A percentile compares a stretch with the other conserved stretches of the same genome.
Evolutionary conservation across 2,797 vertebrate species (phyloP).

Genomic region (Vireo griseus): DNA sequence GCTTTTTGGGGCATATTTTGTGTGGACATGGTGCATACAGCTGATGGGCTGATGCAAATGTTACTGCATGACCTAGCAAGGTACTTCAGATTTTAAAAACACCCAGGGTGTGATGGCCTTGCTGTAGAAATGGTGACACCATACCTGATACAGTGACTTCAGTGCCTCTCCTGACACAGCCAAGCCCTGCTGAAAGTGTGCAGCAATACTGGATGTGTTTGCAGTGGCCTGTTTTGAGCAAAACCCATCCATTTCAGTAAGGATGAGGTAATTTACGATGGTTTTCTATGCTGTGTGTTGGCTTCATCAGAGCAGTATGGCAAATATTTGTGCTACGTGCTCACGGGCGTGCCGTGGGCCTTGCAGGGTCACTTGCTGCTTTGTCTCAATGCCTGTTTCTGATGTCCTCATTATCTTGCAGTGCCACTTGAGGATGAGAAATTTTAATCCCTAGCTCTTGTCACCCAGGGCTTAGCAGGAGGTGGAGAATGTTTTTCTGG

Average conservation of each 20-base stretch:
- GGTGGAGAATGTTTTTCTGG: not conserved
- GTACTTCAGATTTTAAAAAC: not conserved
- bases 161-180: not conserved
- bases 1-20: not conserved
- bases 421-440: not conserved
- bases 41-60: not conserved
- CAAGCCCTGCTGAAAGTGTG: not conserved
- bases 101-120: not conserved
- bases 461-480: not conserved
- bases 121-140: not conserved
- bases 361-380: not conserved
- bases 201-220: not conserved
- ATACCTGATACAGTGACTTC: not conserved
- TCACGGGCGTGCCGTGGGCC: not conserved
- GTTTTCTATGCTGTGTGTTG: not conserved
- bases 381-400: not conserved
- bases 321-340: not conserved
- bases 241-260: not conserved
- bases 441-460: conserved; percentile 7
- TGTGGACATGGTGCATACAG: not conserved
- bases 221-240: not conserved
- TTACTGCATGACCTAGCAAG: not conserved
- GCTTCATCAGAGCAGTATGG: not conserved
- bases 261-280: not conserved
- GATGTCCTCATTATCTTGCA: not conserved